A percentile compares a stretch with the other conserved stretches of the same genome.
Conservation (phyloP, 2,888 invertebrate genomes). For the Cyclophora punctaria region DNA sequence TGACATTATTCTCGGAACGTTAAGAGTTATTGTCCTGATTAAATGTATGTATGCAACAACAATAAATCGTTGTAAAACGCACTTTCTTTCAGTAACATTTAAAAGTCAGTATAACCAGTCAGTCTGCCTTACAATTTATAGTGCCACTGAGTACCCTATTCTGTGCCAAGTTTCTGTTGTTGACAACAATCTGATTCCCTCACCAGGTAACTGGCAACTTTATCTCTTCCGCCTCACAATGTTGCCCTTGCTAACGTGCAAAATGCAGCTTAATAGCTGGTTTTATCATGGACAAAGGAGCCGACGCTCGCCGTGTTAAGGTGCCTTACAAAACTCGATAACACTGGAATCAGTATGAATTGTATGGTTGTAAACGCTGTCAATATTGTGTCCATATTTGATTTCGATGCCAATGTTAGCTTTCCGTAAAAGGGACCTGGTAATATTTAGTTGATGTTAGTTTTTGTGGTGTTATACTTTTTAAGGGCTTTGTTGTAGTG, state of each 20-base stretch:
- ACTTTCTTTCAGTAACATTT: background rate
- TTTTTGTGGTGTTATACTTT: no score
- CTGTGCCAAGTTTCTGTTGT: slow-evolving; percentile 48
- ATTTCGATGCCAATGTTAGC: slow-evolving; percentile 11
- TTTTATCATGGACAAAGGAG: slow-evolving; percentile 50
- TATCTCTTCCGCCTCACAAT: slow-evolving; percentile 53
- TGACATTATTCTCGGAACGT: no score
- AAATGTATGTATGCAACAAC: no score
- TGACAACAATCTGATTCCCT: slow-evolving; percentile 61
- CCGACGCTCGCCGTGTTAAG: slow-evolving; percentile 33
- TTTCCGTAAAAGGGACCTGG: background rate
- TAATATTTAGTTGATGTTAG: no score
- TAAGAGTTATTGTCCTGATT: no score
- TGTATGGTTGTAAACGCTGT: slow-evolving; percentile 15
- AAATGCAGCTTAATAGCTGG: slow-evolving; percentile 31
- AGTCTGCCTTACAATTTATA: slow-evolving; percentile 27
- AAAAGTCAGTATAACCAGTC: slow-evolving; percentile 11
- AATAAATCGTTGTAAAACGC: background rate
- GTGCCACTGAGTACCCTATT: slow-evolving; percentile 42
- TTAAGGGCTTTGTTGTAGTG: no score
- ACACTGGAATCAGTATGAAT: slow-evolving; percentile 23
- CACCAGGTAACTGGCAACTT: slow-evolving; percentile 41
- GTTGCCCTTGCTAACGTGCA: slow-evolving; percentile 10
- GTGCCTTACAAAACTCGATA: slow-evolving; percentile 29
- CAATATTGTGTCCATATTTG: slow-evolving; percentile 20